Evolutionary conservation across 2,888 invertebrate species (phyloP).

Genomic region (Yponomeuta cagnagella): DNA sequence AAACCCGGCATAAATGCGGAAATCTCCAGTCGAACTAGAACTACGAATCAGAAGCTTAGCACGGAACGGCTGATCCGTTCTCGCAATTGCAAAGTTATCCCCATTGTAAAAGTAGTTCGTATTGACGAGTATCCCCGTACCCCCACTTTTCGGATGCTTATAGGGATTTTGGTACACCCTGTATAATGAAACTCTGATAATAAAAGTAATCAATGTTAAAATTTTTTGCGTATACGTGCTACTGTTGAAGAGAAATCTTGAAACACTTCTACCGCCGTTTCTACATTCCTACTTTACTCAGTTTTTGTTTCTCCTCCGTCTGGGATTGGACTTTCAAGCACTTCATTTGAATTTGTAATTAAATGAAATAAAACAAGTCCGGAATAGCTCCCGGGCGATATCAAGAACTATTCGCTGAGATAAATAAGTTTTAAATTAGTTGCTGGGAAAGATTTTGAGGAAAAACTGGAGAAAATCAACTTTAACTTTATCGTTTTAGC

Average conservation of each 20-base stretch:
- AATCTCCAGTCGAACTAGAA: too few relatives aligned
- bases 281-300: neutral
- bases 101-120: too few relatives aligned
- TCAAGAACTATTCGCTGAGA: neutral
- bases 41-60: too few relatives aligned
- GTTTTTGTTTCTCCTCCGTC: neutral
- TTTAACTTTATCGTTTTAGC: too few relatives aligned
- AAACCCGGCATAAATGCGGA: too few relatives aligned
- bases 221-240: neutral
- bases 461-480: neutral
- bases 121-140: too few relatives aligned
- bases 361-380: conserved; percentile 1
- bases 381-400: neutral
- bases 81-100: too few relatives aligned
- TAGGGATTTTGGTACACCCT: too few relatives aligned
- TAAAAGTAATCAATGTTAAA: too few relatives aligned
- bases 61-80: too few relatives aligned
- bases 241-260: neutral
- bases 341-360: conserved; percentile 13
- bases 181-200: too few relatives aligned
- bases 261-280: neutral
- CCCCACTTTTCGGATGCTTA: too few relatives aligned
- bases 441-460: neutral
- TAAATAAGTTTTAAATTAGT: neutral
- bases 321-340: conserved; percentile 6